Base-by-base conservation (phyloP, 2,888 invertebrate species). In the Acronicta alni region DNA sequence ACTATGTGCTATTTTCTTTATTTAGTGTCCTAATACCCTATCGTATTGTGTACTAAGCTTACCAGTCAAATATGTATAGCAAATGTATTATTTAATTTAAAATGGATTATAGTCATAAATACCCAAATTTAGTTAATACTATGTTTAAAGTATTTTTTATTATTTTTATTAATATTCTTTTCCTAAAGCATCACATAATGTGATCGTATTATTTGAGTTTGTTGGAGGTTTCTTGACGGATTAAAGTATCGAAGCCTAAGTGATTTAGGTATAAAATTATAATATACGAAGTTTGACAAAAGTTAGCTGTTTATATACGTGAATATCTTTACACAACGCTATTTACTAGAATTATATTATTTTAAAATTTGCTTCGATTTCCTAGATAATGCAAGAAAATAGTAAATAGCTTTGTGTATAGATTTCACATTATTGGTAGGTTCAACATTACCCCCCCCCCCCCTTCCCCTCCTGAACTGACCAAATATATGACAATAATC, bases 121-220 rank as follows among this genome's bases (percentile, higher is more conserved):
- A 94, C 92, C 93, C 93, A 93, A 94, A 94, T 93, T 93, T 94
- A 93, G 93, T 92, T 92, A 90, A 91, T 91, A 86, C 85, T 92
- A 88, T 90, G 89, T 88, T 88, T 88, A 85, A 86, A 83, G 80
- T 85, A 82, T 84, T 85, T 84, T 87, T 87, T 85, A 85, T 86
- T 87, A 84, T 84, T 79, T 86, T 82, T 82, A 86, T 87, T 84
- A 79, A 85, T 83, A 81, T 85, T 84, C 79, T 84, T 77, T 86
- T 87, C 85, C 86, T 89, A 82, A 88, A 88, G 83, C 92, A 91
- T 92, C 92, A 91, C 93, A 89, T 73, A 80, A 81, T 88, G 91
- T 90, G 91, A 89, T 88, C 83, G 81, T 83, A 82, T 84, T 89
- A 86, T 89, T 88, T 86, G 85, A 86, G 84, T 86, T 86, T 85